Conservation (phyloP, 2,113 vertebrate genomes). For the Percina caprodes region DNA sequence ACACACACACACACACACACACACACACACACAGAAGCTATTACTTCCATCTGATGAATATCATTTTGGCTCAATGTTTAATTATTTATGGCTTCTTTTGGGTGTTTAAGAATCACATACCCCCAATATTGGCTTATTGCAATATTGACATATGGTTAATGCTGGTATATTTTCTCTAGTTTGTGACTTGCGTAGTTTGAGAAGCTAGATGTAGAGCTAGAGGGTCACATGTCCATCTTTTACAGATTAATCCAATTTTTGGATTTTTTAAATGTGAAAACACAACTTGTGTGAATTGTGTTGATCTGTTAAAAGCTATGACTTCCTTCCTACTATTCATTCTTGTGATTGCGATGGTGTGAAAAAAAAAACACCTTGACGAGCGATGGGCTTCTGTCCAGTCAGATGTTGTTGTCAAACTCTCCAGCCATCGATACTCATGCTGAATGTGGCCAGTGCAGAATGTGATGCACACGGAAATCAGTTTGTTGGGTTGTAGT, state of each 20-base stretch:
- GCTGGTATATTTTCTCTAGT: neutral
- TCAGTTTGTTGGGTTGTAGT: too few relatives aligned
- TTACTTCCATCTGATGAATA: neutral
- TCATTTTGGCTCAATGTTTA: neutral
- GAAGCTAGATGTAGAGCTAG: neutral
- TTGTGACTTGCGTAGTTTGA: neutral
- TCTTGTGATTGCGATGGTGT: neutral
- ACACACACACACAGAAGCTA: neutral
- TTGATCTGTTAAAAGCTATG: neutral
- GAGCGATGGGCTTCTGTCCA: too few relatives aligned
- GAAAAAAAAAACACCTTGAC: neutral
- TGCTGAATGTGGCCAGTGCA: too few relatives aligned
- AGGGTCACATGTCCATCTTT: neutral
- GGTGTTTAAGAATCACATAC: neutral
- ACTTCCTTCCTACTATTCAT: neutral
- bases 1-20: neutral
- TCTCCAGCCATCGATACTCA: too few relatives aligned
- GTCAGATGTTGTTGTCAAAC: too few relatives aligned
- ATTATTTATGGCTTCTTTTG: neutral
- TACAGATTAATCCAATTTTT: neutral
- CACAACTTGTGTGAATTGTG: neutral
- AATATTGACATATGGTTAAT: neutral
- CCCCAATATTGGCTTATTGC: neutral
- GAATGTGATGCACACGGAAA: too few relatives aligned
- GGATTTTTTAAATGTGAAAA: neutral